phyloP scores from a whole-genome alignment of 2,113 vertebrate species.

The Upupa epops region DNA sequence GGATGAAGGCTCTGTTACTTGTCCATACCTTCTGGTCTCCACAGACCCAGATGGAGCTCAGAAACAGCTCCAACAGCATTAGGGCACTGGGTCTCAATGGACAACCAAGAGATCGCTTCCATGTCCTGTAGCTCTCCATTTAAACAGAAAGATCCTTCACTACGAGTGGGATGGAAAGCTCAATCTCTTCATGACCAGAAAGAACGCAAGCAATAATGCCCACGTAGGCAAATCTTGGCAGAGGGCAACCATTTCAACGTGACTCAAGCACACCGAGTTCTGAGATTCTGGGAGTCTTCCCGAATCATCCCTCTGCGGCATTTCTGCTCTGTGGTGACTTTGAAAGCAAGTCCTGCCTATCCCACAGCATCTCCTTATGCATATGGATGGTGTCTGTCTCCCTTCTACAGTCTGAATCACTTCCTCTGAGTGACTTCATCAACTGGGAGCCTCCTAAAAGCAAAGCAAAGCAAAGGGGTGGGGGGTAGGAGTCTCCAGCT shows the following conservation, averaged over 20 bases:
- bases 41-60: neutral
- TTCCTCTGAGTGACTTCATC: neutral
- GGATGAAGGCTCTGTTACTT: neutral
- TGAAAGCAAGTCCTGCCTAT: neutral
- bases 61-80: rapidly evolving
- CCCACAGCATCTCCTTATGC: neutral
- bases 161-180: neutral
- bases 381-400: neutral
- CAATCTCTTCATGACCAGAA: neutral
- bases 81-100: neutral
- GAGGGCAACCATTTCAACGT: neutral
- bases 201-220: neutral
- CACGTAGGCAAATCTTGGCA: neutral
- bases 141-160: neutral
- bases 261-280: neutral
- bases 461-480: neutral
- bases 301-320: neutral
- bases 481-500: neutral
- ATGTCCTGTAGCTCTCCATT: neutral
- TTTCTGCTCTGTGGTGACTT: neutral
- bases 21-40: neutral
- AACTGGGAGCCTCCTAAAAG: neutral
- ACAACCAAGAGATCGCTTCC: too few species aligned
- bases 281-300: too few species aligned
- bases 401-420: neutral